Base-by-base conservation (phyloP, 2,113 vertebrate genomes). In the Pollachius pollachius region DNA sequence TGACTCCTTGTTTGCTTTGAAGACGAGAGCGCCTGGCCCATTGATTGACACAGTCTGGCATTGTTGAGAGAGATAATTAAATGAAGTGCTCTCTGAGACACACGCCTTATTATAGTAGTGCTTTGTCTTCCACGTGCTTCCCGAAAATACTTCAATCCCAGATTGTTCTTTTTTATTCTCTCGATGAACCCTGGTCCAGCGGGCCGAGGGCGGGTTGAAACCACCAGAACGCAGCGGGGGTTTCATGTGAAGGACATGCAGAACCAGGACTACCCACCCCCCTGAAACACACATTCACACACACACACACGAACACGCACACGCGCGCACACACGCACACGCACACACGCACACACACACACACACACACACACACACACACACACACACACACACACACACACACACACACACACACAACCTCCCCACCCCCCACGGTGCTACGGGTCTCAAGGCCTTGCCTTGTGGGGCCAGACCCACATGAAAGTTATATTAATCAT, bases 1-100 rank as follows among this genome's bases (percentile, higher is more conserved):
- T 90, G 90, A 88, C 80, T 93, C 93, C 85, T 89, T 48, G 41
- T 77, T 76, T 81, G 85, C 84, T 89, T 84, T 79, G 76, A 92
- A 94, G 91, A 92, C 87, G 93, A 93, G 12, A 16, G 52, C 52
- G 89, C 91, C 80, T 90, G 77, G 57, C 79, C 67, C 79, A 79
- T 72, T 83, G 89, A 89, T 80, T 89, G 85, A 86, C 87, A 82
- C 72, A 76, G 72, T 76, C 6, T 68, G 75, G 66, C 81, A 82
- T 77, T 80, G 80, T 81, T 70, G 84, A 81, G 76, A 85, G 72
- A 86, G 77, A 85, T 81, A 87, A 87, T 83, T 88, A 74, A 81
- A 82, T 81, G 75, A 83, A 83, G 62, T 84, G 72, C 62, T 77
- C 54, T 67, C 73, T 83, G 74, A 87, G 72, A 80, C 52, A 69